These are phyloP conservation scores for Helobdella robusta DNA, from an alignment of 2,888 invertebrate species.

Conservation along the genomic window DNA sequence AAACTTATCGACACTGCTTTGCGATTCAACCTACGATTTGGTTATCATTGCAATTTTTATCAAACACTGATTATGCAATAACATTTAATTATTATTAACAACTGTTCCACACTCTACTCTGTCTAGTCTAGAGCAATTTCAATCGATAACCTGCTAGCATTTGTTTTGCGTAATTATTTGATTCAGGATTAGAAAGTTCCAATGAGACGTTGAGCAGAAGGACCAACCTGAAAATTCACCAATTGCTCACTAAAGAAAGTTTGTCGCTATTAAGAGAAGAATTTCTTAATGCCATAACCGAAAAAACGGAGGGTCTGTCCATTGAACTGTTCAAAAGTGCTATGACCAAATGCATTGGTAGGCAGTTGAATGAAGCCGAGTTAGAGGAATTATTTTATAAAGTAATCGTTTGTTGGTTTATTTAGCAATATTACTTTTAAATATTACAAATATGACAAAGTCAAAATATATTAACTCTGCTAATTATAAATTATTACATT, in stretches of 20 bases:
- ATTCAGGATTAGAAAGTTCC: too few species aligned
- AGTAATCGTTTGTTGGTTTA: neutral
- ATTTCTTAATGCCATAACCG: slow-evolving; percentile 10
- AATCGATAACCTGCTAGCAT: too few species aligned
- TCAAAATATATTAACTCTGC: too few species aligned
- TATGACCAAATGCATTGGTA: neutral
- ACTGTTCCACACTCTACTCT: too few species aligned
- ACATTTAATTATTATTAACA: too few species aligned
- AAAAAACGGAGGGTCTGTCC: slow-evolving; percentile 14
- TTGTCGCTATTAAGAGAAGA: neutral
- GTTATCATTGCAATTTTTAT: neutral
- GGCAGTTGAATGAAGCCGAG: neutral
- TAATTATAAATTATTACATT: too few species aligned
- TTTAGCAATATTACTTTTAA: neutral
- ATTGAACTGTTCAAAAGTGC: slow-evolving; percentile 20
- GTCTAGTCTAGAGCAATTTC: too few species aligned
- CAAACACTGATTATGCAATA: too few species aligned
- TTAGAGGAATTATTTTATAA: slow-evolving; percentile 21
- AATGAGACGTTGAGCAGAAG: neutral
- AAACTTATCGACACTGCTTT: slow-evolving; percentile 10
- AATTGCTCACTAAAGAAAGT: slow-evolving; percentile 19
- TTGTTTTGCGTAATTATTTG: too few species aligned
- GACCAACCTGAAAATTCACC: slow-evolving; percentile 1
- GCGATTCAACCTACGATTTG: neutral
- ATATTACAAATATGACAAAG: too few species aligned